Conservation (phyloP, 2,797 vertebrate species). For the Sebastes umbrosus region DNA sequence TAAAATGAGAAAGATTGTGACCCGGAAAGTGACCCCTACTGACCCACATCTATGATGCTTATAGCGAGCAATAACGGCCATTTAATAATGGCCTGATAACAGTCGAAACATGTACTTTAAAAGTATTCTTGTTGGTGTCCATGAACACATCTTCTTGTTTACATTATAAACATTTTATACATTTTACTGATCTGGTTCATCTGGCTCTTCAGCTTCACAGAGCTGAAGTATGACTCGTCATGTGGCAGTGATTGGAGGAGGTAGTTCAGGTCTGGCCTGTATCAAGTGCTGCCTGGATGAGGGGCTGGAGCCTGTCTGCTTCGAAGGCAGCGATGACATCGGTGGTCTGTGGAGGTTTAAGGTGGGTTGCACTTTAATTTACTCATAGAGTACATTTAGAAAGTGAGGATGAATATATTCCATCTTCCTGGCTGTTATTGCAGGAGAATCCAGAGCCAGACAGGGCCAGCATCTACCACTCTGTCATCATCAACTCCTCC, state of each 20-base stretch:
- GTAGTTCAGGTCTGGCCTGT: slow-evolving; percentile 82
- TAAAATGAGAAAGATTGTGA: too few relatives aligned
- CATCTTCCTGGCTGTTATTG: neutral
- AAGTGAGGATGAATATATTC: neutral
- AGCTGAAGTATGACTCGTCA: slow-evolving; percentile 62
- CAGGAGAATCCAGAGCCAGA: slow-evolving; percentile 87
- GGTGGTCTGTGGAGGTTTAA: slow-evolving; percentile 92
- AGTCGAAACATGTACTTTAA: too few relatives aligned
- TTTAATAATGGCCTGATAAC: too few relatives aligned
- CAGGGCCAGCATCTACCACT: slow-evolving; percentile 88
- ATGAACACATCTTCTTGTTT: neutral
- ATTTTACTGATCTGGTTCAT: too few relatives aligned
- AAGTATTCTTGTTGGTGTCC: too few relatives aligned
- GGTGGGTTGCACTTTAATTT: slow-evolving; percentile 63
- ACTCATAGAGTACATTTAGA: neutral
- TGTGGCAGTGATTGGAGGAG: slow-evolving; percentile 87
- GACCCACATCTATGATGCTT: too few relatives aligned
- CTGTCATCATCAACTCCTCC: slow-evolving; percentile 91
- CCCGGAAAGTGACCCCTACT: too few relatives aligned
- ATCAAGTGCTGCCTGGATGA: slow-evolving; percentile 89
- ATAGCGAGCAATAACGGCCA: too few relatives aligned
- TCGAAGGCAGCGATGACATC: slow-evolving; percentile 87
- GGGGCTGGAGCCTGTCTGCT: slow-evolving; percentile 88
- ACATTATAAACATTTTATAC: too few relatives aligned
- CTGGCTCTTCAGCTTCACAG: neutral